A percentile compares a stretch with the other conserved stretches of the same genome.
Evolutionary conservation across 2,113 vertebrate species (phyloP).

Genomic region (Alces alces): DNA sequence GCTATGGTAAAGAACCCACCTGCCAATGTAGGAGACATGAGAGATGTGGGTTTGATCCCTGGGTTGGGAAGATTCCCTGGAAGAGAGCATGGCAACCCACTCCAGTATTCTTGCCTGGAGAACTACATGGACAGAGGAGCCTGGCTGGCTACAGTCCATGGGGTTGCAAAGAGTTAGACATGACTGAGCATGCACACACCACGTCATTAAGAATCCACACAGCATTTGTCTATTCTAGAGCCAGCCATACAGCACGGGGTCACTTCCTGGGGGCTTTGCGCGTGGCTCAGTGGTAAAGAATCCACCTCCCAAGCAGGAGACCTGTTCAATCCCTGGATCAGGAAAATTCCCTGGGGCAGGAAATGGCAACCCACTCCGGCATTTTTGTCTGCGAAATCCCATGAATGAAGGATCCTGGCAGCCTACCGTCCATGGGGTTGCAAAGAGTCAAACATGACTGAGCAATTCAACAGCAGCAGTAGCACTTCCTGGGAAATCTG

Average conservation of each 20-base stretch:
- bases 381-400: not conserved
- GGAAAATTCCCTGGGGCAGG: not conserved
- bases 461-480: not conserved
- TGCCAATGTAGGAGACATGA: not conserved
- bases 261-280: not conserved
- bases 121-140: not conserved
- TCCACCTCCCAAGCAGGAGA: not conserved
- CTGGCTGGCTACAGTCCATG: not conserved
- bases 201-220: not conserved
- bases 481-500: not conserved
- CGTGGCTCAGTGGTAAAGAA: not conserved
- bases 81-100: not conserved
- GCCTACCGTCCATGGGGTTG: not conserved
- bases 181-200: too few species aligned
- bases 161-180: not conserved
- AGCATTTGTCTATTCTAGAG: not conserved
- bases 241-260: not conserved
- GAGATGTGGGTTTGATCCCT: not conserved
- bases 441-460: not conserved
- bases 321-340: not conserved
- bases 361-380: not conserved
- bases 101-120: not conserved
- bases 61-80: not conserved
- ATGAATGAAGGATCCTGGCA: not conserved
- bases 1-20: not conserved